Evolutionary conservation across 2,888 invertebrate genomes (phyloP).

Genomic region (Plutella xylostella): DNA sequence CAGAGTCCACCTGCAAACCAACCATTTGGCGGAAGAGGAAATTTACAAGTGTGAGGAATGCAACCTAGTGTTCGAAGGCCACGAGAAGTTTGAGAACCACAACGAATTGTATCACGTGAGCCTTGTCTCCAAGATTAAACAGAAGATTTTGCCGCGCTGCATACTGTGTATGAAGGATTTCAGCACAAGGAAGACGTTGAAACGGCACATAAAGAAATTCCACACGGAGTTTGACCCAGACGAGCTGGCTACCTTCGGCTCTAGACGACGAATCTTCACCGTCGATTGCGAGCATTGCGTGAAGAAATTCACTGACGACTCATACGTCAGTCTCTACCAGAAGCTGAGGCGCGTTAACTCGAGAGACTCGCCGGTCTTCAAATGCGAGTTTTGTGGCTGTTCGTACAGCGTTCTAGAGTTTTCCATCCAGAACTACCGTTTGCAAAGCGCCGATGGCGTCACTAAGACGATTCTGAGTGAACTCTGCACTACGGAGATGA

Average conservation of each 20-base stretch:
- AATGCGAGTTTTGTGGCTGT: constrained; percentile 31
- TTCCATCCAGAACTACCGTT: constrained; percentile 28
- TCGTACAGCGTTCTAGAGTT: constrained; percentile 40
- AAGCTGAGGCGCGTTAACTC: constrained; percentile 34
- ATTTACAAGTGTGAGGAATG: constrained; percentile 53
- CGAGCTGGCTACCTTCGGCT: constrained; percentile 37
- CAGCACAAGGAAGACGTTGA: constrained; percentile 47
- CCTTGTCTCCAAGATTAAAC: constrained; percentile 22
- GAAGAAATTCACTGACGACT: constrained; percentile 36
- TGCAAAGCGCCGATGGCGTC: constrained; percentile 25
- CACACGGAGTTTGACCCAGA: constrained; percentile 43
- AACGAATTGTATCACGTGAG: constrained; percentile 30
- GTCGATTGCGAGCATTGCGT: constrained; percentile 45
- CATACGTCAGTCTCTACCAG: constrained; percentile 26
- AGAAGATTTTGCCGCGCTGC: constrained; percentile 37
- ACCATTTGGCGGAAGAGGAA: constrained; percentile 43
- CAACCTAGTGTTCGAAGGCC: constrained; percentile 44
- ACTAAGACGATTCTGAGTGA: constrained; percentile 47
- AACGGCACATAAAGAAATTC: constrained; percentile 50
- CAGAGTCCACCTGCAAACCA: constrained; percentile 36
- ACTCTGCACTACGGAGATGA: constrained; percentile 49
- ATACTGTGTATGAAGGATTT: constrained; percentile 51
- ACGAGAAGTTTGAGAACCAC: constrained; percentile 41
- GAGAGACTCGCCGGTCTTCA: constrained; percentile 33
- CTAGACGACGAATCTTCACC: constrained; percentile 23